Base-by-base conservation (phyloP, 2,888 invertebrate species). In the Arge pagana region DNA sequence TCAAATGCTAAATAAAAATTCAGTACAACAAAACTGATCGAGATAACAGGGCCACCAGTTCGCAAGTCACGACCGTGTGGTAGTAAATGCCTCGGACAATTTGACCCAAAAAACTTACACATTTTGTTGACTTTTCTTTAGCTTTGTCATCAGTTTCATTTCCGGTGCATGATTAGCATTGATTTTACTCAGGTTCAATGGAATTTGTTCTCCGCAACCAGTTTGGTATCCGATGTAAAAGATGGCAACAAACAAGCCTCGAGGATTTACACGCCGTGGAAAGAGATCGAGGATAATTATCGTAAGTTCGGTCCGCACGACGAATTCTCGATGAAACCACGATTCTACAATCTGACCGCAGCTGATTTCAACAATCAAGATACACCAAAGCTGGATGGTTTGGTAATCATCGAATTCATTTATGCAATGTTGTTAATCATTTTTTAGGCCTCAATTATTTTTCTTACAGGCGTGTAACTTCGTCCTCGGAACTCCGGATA, bases 401-500 rank as follows among this genome's bases (percentile, higher is more conserved):
- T 93, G 49, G 69, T 66, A 39, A 15, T 53, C 64, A 51, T 58
- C 24, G 48, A 40, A 6, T 10, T n/a, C 13, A 11, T 8, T 31
- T 31, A n/a, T n/a, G n/a, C n/a, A n/a, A n/a, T n/a, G n/a, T n/a
- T 51, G 4, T 16, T 30, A 8, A 11, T 5, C 8, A 35, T 30
- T 21, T 19, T 13, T 24, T 61, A 24, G 57, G 69, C 71, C 75
- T 76, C 3, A 67, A 68, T 48, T 76, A n/a, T n/a, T n/a, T n/a
- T n/a, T n/a, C n/a, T 41, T 63, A 10, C 51, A 77, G 82, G 96
- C 96, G 2, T 93, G 93, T 78, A 96, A 95, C 79, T 96, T 96
- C 71, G 89, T 96, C 53, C 81, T 96, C 55, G 94, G 94, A 43
- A 94, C 93, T 1, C 89, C 93, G 0, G 96, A 96, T 71, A 92